Evolutionary conservation across 2,888 invertebrate species (phyloP).

Genomic region (Xestia ashworthii): DNA sequence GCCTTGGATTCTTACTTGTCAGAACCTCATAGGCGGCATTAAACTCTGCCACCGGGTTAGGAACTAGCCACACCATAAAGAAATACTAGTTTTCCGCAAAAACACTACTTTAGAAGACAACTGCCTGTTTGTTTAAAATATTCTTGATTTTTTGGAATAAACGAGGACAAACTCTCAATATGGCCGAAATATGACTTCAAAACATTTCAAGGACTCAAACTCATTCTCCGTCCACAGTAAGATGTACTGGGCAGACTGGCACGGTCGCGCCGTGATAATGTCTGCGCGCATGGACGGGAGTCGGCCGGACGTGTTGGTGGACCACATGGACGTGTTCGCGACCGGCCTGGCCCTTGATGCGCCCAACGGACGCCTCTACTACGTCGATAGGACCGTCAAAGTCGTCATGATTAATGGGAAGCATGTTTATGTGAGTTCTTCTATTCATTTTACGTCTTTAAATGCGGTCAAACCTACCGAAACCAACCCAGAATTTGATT

Average conservation of each 20-base stretch:
- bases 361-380: slow-evolving; percentile 95
- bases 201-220: background rate
- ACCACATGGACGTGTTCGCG: slow-evolving; percentile 93
- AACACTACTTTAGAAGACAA: background rate
- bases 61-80: no score
- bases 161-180: background rate
- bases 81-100: background rate
- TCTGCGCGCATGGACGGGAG: slow-evolving; percentile 96
- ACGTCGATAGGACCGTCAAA: slow-evolving; percentile 93
- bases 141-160: background rate
- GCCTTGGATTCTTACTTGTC: no score
- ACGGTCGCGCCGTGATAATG: slow-evolving; percentile 93
- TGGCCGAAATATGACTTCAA: background rate
- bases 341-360: slow-evolving; percentile 96
- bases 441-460: background rate
- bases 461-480: no score
- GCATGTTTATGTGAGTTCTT: slow-evolving; percentile 90
- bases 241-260: slow-evolving; percentile 99
- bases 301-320: slow-evolving; percentile 91
- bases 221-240: slow-evolving; percentile 83
- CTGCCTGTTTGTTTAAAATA: background rate
- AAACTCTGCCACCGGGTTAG: no score
- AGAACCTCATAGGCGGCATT: no score
- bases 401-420: slow-evolving; percentile 93
- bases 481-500: no score